Evolutionary conservation across 2,888 invertebrate species (phyloP), one percentile per base, ranked within the genome.

Genomic region (Dilophus febrilis): DNA sequence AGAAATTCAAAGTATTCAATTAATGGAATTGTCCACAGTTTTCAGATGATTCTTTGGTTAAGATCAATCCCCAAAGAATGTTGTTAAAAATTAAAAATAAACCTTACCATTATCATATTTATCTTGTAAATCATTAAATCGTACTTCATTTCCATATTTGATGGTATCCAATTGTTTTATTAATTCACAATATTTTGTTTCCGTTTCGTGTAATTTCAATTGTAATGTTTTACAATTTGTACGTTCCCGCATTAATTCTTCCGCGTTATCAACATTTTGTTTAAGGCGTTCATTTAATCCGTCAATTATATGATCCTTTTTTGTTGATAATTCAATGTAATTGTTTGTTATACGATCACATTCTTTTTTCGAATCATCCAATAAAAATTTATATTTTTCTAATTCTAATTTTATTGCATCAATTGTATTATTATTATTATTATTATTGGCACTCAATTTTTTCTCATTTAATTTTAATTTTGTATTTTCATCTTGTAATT

Each of bases 241-340:
- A 35, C 61, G 71, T 48, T 72, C 63, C 48, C 61, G 64, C 43
- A 67, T 66, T 6, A 6, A 4, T 50, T 71, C 53, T 40, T 66
- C 62, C 44, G 66, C 66, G 0, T 64, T 50, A 7, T 57, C 57
- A 10, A 71, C 71, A 34, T 53, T 59, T 43, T 66, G 65, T 45
- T 68, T 66, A 30, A 71, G 47, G 38, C 73, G 68, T 22, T 22
- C 8, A 47, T 67, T 69, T 32, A 75, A 51, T 50, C 75, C 71
- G 45, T 68, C 65, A 18, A 65, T 57, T 4, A 71, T 57, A n/a
- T 68, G 53, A 41, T 76, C 76, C 36, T 75, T 71, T 6, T 68
- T 64, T 44, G 70, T 70, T 44, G 73, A 74, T 3, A 72, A 72
- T 55, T 74, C 58, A 37, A 64, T 61, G 43, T 66, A 73, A 6